A percentile compares a stretch with the other conserved stretches of the same genome.
phyloP scores from a whole-genome alignment of 2,113 vertebrate species.

The Lethenteron camtschaticum region DNA sequence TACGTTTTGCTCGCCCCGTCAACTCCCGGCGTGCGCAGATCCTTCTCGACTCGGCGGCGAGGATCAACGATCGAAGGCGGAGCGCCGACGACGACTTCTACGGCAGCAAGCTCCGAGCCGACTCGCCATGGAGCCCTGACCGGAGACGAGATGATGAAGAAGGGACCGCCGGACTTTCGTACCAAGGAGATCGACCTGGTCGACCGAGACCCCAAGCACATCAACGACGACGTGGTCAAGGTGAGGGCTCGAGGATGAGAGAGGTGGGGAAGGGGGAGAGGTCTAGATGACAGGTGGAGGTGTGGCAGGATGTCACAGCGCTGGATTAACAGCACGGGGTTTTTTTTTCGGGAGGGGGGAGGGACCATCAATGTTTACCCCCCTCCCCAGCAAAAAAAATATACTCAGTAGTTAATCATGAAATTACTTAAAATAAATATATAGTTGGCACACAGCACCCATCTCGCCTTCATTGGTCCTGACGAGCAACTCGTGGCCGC shows the following conservation, averaged over 20 bases:
- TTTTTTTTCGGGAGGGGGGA: too few relatives aligned
- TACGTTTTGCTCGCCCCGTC: background rate
- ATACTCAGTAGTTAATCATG: too few relatives aligned
- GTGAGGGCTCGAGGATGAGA: conserved; percentile 15
- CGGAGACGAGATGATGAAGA: conserved; percentile 16
- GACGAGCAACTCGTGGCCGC: too few relatives aligned
- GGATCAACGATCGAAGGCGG: background rate
- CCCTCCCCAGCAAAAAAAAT: too few relatives aligned
- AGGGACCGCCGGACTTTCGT: conserved; percentile 51
- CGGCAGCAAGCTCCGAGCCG: background rate
- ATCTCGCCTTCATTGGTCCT: too few relatives aligned
- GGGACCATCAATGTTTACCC: too few relatives aligned
- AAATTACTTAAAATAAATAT: too few relatives aligned
- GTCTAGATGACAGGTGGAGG: too few relatives aligned
- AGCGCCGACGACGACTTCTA: background rate
- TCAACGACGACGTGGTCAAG: conserved; percentile 76
- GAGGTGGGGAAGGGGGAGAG: too few relatives aligned
- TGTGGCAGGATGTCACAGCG: too few relatives aligned
- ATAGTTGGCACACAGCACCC: too few relatives aligned
- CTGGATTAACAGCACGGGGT: too few relatives aligned
- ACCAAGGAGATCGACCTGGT: conserved; percentile 76
- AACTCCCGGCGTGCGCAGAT: background rate
- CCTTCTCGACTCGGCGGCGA: background rate
- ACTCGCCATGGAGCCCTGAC: background rate
- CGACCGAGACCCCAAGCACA: conserved; percentile 62